Conservation (phyloP, 2,797 vertebrate genomes). For the Intellagama lesueurii region DNA sequence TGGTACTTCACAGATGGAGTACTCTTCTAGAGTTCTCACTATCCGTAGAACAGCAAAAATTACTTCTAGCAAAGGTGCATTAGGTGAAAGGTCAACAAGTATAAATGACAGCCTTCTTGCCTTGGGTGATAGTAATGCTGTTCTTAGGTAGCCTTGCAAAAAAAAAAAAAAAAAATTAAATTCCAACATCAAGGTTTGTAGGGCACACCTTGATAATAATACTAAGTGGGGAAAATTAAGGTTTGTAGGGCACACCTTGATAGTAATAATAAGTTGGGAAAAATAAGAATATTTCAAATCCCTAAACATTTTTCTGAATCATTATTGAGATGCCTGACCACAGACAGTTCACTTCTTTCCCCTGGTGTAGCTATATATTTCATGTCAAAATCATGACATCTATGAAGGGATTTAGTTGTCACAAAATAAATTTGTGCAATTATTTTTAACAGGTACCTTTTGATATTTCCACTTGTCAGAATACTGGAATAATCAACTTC, state of each 20-base stretch:
- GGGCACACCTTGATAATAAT: not conserved
- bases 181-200: not conserved
- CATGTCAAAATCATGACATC: not conserved
- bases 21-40: not conserved
- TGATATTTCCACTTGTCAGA: not conserved
- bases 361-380: not conserved
- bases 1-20: not conserved
- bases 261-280: not conserved
- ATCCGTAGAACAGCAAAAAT: not conserved
- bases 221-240: not conserved
- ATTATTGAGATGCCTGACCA: conserved; percentile 6
- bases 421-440: not conserved
- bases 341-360: not conserved
- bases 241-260: not conserved
- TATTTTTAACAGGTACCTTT: not conserved
- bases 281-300: conserved; percentile 25
- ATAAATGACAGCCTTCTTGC: not conserved
- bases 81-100: not conserved
- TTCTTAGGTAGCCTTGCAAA: not conserved
- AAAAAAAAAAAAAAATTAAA: not conserved
- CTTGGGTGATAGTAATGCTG: not conserved
- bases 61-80: not conserved
- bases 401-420: not conserved
- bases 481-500: not conserved
- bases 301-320: conserved; percentile 30